Conservation (phyloP, 2,113 vertebrate genomes). For the Cyanocitta stelleri region DNA sequence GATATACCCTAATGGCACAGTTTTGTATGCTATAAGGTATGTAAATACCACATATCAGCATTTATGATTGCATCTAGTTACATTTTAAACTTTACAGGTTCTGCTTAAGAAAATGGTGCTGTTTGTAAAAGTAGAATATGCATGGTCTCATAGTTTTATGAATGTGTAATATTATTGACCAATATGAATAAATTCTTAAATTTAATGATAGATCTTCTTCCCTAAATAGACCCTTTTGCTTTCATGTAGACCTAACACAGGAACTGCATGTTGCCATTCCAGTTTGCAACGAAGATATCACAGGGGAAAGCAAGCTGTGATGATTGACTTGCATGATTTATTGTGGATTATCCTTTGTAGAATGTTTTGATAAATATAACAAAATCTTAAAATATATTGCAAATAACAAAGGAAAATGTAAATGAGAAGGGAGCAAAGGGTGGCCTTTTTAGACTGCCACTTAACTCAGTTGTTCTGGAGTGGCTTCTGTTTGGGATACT, state of each 20-base stretch:
- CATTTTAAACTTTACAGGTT: not conserved
- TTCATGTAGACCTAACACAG: not conserved
- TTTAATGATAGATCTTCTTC: not conserved
- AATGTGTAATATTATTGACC: not conserved
- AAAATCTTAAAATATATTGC: not conserved
- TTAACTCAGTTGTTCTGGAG: not conserved
- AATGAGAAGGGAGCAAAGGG: not conserved
- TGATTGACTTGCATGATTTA: not conserved
- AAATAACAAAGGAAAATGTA: not conserved
- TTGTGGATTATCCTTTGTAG: not conserved
- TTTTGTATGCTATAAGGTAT: conserved; percentile 86
- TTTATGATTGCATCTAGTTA: not conserved
- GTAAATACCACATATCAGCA: not conserved
- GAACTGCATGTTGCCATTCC: not conserved
- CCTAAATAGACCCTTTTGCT: not conserved
- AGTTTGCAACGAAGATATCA: not conserved
- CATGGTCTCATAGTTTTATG: not conserved
- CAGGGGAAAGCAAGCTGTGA: not conserved
- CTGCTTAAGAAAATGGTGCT: not conserved
- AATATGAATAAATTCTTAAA: not conserved
- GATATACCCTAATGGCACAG: conserved; percentile 90
- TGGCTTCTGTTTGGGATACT: not conserved
- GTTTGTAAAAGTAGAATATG: not conserved
- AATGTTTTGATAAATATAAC: not conserved
- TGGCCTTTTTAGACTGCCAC: not conserved